A percentile compares a stretch with the other conserved stretches of the same genome.
Conservation (phyloP, 2,113 vertebrate species). For the Rynchops niger region DNA sequence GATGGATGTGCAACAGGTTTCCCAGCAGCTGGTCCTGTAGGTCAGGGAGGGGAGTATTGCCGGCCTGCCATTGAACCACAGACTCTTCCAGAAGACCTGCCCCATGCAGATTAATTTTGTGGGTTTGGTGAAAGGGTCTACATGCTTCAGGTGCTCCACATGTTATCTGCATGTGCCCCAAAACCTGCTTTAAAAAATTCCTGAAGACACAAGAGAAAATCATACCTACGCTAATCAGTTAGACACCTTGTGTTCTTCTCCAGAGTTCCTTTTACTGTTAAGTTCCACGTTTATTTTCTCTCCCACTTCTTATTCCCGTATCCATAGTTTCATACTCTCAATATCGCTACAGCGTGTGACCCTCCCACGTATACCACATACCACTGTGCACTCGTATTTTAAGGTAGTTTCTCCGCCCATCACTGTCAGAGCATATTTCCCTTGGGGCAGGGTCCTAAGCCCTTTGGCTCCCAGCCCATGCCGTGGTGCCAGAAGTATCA, state of each 20-base stretch:
- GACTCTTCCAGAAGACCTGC: not conserved
- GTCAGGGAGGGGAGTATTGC: not conserved
- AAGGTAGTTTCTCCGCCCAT: not conserved
- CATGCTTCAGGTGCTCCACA: accelerated
- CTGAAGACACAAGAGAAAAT: not conserved
- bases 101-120: not conserved
- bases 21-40: not conserved
- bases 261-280: not conserved
- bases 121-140: not conserved
- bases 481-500: not conserved
- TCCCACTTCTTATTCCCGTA: not conserved
- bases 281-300: not conserved
- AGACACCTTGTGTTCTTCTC: not conserved
- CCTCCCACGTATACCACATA: not conserved
- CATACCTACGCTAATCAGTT: not conserved
- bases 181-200: not conserved
- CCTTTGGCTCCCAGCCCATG: not conserved
- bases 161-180: not conserved
- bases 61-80: not conserved
- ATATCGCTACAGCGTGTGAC: accelerated
- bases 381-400: accelerated
- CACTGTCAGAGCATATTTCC: not conserved
- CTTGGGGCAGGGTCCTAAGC: not conserved
- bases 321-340: not conserved
- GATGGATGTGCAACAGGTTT: not conserved